A percentile compares a stretch with the other conserved stretches of the same genome.
Evolutionary conservation across 2,113 vertebrate species (phyloP).

Genomic region (Hippocampus comes): DNA sequence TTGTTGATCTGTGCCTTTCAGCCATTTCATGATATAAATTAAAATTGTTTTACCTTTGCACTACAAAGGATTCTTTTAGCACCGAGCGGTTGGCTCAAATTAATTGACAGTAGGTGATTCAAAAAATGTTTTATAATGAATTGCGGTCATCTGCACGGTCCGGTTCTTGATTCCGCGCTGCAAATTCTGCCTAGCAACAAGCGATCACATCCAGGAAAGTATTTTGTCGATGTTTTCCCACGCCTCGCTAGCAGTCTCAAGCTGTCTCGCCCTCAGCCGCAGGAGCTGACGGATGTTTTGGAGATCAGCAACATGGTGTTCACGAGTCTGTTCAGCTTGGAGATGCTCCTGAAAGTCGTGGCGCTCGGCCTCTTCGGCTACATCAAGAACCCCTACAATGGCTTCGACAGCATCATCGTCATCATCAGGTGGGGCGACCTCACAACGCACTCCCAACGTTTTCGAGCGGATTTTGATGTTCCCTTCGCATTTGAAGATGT

Average conservation of each 20-base stretch:
- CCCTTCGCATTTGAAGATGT: neutral
- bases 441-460: neutral
- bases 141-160: neutral
- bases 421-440: slow-evolving; percentile 85
- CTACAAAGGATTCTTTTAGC: neutral
- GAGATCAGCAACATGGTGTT: slow-evolving; percentile 99
- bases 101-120: too few species aligned
- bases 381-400: slow-evolving; percentile 95
- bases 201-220: too few species aligned
- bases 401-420: slow-evolving; percentile 93
- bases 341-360: slow-evolving; percentile 93
- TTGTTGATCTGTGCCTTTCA: neutral
- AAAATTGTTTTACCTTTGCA: too few species aligned
- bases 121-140: neutral
- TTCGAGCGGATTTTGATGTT: slow-evolving; percentile 16
- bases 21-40: too few species aligned
- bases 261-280: slow-evolving; percentile 71
- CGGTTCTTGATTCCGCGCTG: neutral
- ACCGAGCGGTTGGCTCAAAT: neutral
- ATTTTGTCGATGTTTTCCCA: neutral
- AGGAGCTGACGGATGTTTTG: slow-evolving; percentile 89
- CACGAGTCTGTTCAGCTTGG: slow-evolving; percentile 94
- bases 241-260: neutral
- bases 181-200: neutral
- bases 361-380: slow-evolving; percentile 89